Evolutionary conservation across 2,888 invertebrate genomes (phyloP), one percentile per base, ranked within the genome.

Genomic region (Acanthosepion esculentum): DNA sequence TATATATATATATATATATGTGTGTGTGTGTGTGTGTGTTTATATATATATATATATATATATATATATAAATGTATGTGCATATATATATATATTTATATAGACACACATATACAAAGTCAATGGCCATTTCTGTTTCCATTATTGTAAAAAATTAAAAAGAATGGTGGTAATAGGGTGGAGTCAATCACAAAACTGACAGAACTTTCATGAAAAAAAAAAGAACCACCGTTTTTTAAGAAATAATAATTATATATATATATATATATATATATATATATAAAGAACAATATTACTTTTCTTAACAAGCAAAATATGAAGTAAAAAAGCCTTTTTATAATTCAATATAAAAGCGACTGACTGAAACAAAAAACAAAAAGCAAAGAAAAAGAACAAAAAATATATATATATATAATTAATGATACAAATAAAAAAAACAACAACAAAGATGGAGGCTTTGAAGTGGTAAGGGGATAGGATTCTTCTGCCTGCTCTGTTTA

Each of bases 261-360:
- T 41, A 41, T 41, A 41, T 41, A 41, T 41, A 41, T 41, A 41
- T 41, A 41, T 41, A 41, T 41, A 41, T 41, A 41, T 41, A 78
- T n/a, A 78, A 78, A 78, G 78, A 3, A 78, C 78, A 3, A 59
- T 78, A 64, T 64, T n/a, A 78, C 78, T 78, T 29, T 78, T n/a
- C 8, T n/a, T n/a, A 78, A 78, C 78, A 78, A n/a, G n/a, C 78
- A 78, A 78, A n/a, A n/a, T 7, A 64, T 29, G 12, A n/a, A 64
- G n/a, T 12, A n/a, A n/a, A 78, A 78, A n/a, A 78, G 78, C n/a
- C n/a, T 78, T 78, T 78, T n/a, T 78, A 78, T 78, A 78, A 78
- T 78, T 78, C 78, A 78, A 78, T 78, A 78, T 78, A 15, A 29
- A 78, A 10, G n/a, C n/a, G n/a, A 78, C n/a, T n/a, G 78, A 78